A percentile compares a stretch with the other conserved stretches of the same genome.
Conservation (phyloP, 2,888 invertebrate species). For the Agelastica alni region DNA sequence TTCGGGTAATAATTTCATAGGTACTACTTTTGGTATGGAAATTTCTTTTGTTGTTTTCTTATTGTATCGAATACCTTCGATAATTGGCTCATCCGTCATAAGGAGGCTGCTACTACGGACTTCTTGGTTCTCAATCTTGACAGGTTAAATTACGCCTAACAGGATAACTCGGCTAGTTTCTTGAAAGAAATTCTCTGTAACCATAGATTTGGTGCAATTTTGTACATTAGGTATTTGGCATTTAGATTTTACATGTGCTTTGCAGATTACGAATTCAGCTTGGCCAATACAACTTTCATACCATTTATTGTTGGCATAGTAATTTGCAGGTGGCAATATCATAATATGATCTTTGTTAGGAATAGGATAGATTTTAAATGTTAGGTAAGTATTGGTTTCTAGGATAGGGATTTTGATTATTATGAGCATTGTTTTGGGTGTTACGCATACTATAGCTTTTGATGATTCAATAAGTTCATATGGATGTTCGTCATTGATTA, state of each 20-base stretch:
- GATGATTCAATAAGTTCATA: too few species aligned
- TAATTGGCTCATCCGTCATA: neutral
- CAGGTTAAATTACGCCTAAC: neutral
- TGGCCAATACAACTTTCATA: neutral
- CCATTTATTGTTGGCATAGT: constrained; percentile 4
- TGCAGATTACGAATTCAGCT: neutral
- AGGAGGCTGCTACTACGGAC: neutral
- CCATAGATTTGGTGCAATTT: neutral
- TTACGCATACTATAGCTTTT: too few species aligned
- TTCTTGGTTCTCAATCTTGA: neutral
- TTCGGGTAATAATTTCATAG: neutral
- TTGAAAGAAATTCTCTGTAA: constrained; percentile 1
- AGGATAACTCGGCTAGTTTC: neutral
- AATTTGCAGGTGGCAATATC: constrained; percentile 1
- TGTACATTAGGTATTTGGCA: constrained; percentile 1
- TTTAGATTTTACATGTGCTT: neutral
- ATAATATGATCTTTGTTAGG: constrained; percentile 2
- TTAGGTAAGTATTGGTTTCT: neutral
- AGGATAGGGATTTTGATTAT: constrained; percentile 1
- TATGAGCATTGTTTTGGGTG: too few species aligned
- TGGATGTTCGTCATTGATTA: too few species aligned
- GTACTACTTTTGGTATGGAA: neutral
- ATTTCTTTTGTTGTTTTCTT: constrained; percentile 2
- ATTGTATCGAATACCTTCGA: neutral
- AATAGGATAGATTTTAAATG: constrained; percentile 1